A percentile compares a stretch with the other conserved stretches of the same genome.
Evolutionary conservation across 2,113 vertebrate genomes (phyloP).

Genomic region (Bothrops jararaca): DNA sequence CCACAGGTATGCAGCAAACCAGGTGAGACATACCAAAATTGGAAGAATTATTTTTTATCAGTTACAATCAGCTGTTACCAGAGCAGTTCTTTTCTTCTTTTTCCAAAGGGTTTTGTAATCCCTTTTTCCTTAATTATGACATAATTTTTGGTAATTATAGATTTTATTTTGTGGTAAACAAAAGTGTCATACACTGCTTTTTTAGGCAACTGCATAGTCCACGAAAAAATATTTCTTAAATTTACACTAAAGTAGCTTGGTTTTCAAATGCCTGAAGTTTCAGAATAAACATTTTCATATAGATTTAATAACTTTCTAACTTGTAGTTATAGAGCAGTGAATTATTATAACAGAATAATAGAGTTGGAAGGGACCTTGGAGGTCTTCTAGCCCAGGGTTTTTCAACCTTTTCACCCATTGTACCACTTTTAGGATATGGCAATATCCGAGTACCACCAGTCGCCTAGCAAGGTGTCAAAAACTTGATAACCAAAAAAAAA

Average conservation of each 20-base stretch:
- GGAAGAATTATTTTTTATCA: neutral
- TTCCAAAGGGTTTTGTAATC: neutral
- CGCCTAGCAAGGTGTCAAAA: too few species aligned
- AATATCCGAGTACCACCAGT: too few species aligned
- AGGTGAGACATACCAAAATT: neutral
- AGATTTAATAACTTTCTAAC: neutral
- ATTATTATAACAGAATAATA: neutral
- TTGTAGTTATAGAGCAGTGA: neutral
- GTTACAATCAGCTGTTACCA: neutral
- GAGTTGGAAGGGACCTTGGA: neutral
- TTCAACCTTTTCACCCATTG: too few species aligned
- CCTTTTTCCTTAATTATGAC: neutral
- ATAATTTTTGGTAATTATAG: neutral
- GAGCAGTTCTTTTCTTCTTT: neutral
- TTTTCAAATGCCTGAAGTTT: neutral
- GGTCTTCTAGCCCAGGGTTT: neutral
- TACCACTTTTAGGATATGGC: too few species aligned
- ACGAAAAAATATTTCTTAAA: neutral
- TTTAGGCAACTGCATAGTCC: neutral
- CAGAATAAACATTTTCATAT: neutral
- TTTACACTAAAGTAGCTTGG: neutral
- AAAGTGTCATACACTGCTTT: neutral
- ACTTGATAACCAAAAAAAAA: too few species aligned
- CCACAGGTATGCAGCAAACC: neutral
- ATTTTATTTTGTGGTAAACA: neutral